These are phyloP conservation scores for Lysandra bellargus DNA, from an alignment of 2,888 invertebrate genomes.

Conservation along the genomic window DNA sequence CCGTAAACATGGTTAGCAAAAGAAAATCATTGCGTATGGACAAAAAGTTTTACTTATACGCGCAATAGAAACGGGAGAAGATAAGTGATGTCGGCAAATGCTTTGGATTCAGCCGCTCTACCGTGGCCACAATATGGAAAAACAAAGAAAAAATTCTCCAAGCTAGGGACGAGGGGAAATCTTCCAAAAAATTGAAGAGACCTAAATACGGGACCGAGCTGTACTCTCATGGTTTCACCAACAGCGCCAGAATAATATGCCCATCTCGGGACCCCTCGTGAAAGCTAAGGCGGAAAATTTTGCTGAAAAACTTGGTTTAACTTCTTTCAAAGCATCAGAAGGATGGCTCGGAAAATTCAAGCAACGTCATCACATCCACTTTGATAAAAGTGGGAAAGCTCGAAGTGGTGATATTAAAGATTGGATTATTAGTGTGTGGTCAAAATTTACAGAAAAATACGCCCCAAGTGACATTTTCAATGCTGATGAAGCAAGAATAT, in stretches of 20 bases:
- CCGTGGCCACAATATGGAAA: constrained; percentile 46
- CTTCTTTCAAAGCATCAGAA: constrained; percentile 46
- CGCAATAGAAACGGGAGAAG: constrained; percentile 39
- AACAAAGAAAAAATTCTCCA: constrained; percentile 46
- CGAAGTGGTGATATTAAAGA: neutral
- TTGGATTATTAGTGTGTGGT: neutral
- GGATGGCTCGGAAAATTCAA: constrained; percentile 48
- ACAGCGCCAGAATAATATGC: constrained; percentile 45
- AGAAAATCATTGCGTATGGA: too few species aligned
- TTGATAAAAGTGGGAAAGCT: neutral
- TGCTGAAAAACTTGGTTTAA: constrained; percentile 34
- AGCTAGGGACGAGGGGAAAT: constrained; percentile 43
- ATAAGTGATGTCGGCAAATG: constrained; percentile 42
- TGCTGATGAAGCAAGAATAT: neutral
- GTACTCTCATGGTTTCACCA: constrained; percentile 44
- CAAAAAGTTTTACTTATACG: constrained; percentile 39
- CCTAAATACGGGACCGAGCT: constrained; percentile 46
- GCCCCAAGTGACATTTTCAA: neutral
- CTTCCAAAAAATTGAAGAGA: constrained; percentile 46
- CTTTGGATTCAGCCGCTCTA: constrained; percentile 44
- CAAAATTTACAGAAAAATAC: neutral
- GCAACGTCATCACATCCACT: constrained; percentile 41
- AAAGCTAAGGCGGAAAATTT: constrained; percentile 10
- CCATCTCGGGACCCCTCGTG: neutral
- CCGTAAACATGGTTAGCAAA: too few species aligned